Evolutionary conservation across 2,797 vertebrate genomes (phyloP), one percentile per base, ranked within the genome.

Genomic region (Phrynocephalus forsythii): DNA sequence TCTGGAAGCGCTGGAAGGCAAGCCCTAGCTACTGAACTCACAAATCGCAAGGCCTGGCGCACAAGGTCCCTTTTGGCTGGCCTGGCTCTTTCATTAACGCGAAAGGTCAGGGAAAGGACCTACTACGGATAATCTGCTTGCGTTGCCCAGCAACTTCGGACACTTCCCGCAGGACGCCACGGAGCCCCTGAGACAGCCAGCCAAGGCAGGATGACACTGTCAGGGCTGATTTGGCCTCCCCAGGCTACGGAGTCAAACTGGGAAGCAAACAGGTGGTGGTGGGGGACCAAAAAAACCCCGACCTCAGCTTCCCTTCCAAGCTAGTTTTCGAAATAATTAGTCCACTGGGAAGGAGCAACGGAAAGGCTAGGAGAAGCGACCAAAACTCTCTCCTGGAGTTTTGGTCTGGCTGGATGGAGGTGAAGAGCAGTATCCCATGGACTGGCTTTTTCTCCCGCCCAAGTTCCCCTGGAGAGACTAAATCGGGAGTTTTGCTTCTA

Each of bases 341-440:
- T 94, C 90, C 81, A 85, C 48, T 83, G 86, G 91, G 83, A 91
- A 89, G 83, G 82, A 75, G 60, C 26, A 56, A 4, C 3, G 52
- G 86, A 82, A 93, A 68, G 86, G 71, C 87, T 91, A 90, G 93
- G 93, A 92, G 60, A 63, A 20, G 18, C 18, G 18, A 22, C 15
- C 18, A 13, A 60, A 60, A 24, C 75, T 44, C 93, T 88, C 93
- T 92, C 93, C 88, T 94, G 92, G 92, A 7, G 89, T 13, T 89
- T 83, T 87, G 91, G 85, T 79, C 84, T 87, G 91, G 90, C 87
- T 38, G 20, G 72, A 11, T 15, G 68, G 87, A 88, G 86, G 38
- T 83, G 30, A 16, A 79, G 69, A 79, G 75, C 33, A 3, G 6
- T 10, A 38, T 4, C 26, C 5, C 20, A 4, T 11, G 10, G 16